These are phyloP conservation scores for Melitaea cinxia DNA, from an alignment of 1,140 invertebrate species.

Conservation along the genomic window DNA sequence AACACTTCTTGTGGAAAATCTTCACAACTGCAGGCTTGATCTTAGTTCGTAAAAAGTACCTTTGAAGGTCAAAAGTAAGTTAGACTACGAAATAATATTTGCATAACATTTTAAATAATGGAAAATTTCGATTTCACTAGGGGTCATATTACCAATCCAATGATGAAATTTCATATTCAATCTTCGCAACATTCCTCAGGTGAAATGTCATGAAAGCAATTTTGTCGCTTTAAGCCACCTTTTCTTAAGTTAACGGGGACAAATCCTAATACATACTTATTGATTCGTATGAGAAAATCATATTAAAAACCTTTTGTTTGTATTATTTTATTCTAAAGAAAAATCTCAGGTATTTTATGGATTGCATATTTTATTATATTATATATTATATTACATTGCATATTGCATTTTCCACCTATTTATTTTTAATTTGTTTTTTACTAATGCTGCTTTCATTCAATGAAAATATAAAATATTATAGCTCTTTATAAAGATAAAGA, in stretches of 20 bases:
- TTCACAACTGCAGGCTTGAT: too few species aligned
- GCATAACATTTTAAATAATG: not conserved
- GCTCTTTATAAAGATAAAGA: too few species aligned
- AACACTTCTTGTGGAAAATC: too few species aligned
- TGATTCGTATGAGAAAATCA: not conserved
- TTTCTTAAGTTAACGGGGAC: not conserved
- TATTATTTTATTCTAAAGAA: not conserved
- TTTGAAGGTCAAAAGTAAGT: too few species aligned
- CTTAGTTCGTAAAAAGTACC: too few species aligned
- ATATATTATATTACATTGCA: too few species aligned
- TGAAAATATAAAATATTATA: too few species aligned
- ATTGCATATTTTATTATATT: too few species aligned
- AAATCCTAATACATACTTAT: not conserved
- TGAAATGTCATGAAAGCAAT: slow-evolving; percentile 14
- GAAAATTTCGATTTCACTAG: not conserved
- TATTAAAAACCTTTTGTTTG: not conserved
- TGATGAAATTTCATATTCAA: not conserved
- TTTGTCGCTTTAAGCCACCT: not conserved
- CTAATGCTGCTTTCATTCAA: too few species aligned
- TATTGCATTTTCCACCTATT: too few species aligned
- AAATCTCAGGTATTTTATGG: not conserved
- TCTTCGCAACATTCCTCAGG: slow-evolving; percentile 6
- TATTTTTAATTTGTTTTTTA: too few species aligned
- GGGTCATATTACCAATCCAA: not conserved
- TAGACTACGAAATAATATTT: too few species aligned